Evolutionary conservation across 2,797 vertebrate genomes (phyloP).

Genomic region (Paedocypris micromegethes): DNA sequence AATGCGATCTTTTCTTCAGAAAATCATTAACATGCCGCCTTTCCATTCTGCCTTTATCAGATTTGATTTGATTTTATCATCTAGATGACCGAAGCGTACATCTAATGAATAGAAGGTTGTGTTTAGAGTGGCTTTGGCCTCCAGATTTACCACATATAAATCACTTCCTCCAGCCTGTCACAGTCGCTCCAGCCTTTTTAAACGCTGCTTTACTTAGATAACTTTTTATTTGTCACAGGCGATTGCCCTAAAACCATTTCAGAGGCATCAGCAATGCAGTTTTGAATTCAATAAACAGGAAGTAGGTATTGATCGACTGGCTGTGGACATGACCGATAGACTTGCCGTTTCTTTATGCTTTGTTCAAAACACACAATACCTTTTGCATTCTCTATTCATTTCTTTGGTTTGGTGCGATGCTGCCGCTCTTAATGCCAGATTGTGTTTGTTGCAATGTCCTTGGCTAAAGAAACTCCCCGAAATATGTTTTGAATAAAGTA

Average conservation of each 20-base stretch:
- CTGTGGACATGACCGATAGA: conserved; percentile 59
- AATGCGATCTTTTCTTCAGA: background rate
- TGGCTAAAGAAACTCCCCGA: conserved; percentile 34
- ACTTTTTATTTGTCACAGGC: conserved; percentile 74
- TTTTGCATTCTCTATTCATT: conserved; percentile 45
- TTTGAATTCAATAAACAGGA: conserved; percentile 67
- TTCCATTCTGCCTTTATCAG: conserved; percentile 17
- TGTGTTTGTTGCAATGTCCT: conserved; percentile 41
- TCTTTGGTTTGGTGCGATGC: conserved; percentile 40
- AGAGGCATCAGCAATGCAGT: conserved; percentile 62
- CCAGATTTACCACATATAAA: conserved; percentile 63
- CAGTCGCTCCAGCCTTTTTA: conserved; percentile 60
- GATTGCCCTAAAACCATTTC: conserved; percentile 69
- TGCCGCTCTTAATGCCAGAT: conserved; percentile 41
- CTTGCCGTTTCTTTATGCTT: conserved; percentile 23
- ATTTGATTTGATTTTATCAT: conserved; percentile 30
- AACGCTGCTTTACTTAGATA: conserved; percentile 73
- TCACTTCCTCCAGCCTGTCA: conserved; percentile 69
- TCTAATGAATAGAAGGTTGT: conserved; percentile 28
- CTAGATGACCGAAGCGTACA: conserved; percentile 47
- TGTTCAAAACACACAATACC: conserved; percentile 45
- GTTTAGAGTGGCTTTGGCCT: conserved; percentile 49
- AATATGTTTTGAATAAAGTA: conserved; percentile 39
- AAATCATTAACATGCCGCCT: conserved; percentile 1
- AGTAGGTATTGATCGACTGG: conserved; percentile 73